A percentile compares a stretch with the other conserved stretches of the same genome.
Conservation (phyloP, 2,113 vertebrate species). For the Sakesphorus luctuosus region DNA sequence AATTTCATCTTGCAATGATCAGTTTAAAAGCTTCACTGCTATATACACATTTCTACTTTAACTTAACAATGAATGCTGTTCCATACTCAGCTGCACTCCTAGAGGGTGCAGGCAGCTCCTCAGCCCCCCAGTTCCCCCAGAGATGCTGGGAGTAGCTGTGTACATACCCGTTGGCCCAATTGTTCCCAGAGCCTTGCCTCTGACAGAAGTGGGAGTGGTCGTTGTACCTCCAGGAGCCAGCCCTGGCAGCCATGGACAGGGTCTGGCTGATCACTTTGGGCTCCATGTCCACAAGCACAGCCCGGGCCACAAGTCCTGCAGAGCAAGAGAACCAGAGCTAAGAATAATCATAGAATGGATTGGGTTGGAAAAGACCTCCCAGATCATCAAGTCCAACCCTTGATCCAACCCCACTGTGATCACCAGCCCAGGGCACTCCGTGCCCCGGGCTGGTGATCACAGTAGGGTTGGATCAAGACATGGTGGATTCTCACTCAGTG, state of each 20-base stretch:
- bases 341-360: background rate
- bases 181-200: conserved; percentile 96
- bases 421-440: too few species aligned
- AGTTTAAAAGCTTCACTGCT: background rate
- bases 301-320: conserved; percentile 81
- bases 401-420: too few species aligned
- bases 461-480: too few species aligned
- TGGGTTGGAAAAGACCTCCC: too few species aligned
- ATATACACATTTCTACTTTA: background rate
- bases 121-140: background rate
- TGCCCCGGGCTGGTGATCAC: too few species aligned
- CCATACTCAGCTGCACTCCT: background rate
- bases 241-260: conserved; percentile 77
- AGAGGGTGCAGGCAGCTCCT: background rate
- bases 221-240: conserved; percentile 86
- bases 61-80: background rate
- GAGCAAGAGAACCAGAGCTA: background rate
- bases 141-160: background rate
- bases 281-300: conserved; percentile 96
- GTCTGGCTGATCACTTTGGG: conserved; percentile 92
- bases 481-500: too few species aligned
- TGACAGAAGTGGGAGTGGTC: conserved; percentile 86
- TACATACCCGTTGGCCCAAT: conserved; percentile 98
- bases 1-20: background rate
- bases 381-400: too few species aligned